Percentiles rank a stretch among this genome's conserved stretches.
These are phyloP conservation scores for Polia nebulosa DNA, from an alignment of 2,888 invertebrate genomes.

Conservation along the genomic window DNA sequence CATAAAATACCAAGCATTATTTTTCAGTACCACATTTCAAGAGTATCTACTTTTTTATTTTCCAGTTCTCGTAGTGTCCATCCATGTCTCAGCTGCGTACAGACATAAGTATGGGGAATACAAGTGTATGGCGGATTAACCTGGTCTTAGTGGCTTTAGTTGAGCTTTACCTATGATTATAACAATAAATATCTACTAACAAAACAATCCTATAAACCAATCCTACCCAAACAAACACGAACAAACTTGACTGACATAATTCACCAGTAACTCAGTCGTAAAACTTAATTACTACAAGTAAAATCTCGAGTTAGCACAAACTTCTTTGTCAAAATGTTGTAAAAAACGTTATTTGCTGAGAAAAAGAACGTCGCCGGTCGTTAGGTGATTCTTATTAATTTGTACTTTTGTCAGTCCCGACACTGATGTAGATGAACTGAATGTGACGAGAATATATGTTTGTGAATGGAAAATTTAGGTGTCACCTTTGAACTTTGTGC, in stretches of 20 bases:
- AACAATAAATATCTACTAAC: not conserved
- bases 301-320: constrained; percentile 58
- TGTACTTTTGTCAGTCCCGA: constrained; percentile 75
- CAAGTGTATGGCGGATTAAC: no score
- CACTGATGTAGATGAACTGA: constrained; percentile 38
- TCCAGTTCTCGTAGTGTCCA: no score
- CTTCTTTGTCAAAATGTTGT: constrained; percentile 58
- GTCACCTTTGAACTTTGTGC: not conserved
- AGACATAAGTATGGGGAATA: no score
- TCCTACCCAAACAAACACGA: constrained; percentile 8
- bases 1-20: no score
- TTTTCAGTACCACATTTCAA: no score
- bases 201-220: constrained; percentile 24
- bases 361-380: constrained; percentile 66
- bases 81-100: no score
- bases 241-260: constrained; percentile 36
- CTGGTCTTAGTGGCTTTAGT: no score
- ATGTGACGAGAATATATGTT: constrained; percentile 36
- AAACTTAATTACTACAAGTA: constrained; percentile 64
- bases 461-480: not conserved
- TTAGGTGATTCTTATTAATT: constrained; percentile 84
- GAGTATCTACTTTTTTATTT: no score
- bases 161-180: not conserved
- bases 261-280: constrained; percentile 28
- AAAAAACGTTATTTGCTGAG: constrained; percentile 56